A percentile compares a stretch with the other conserved stretches of the same genome.
Evolutionary conservation across 2,113 vertebrate species (phyloP).

Genomic region (Reinhardtius hippoglossoides): DNA sequence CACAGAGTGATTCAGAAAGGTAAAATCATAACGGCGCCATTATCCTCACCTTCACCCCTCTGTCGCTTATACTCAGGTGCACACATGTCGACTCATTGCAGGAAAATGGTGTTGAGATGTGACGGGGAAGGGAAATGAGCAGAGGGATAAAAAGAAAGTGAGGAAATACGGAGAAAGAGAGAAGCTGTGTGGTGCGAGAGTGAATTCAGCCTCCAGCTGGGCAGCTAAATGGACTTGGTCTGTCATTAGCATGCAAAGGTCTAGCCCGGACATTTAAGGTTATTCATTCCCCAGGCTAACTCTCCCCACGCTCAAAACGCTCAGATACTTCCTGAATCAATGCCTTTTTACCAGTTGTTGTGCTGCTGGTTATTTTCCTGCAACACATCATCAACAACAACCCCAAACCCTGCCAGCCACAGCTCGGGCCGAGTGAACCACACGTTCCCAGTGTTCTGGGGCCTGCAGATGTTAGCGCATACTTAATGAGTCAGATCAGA

Average conservation of each 20-base stretch:
- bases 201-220: conserved; percentile 73
- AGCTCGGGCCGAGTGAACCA: conserved; percentile 1
- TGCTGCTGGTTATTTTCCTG: conserved; percentile 25
- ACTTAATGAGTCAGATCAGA: conserved; percentile 70
- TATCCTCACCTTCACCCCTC: conserved; percentile 49
- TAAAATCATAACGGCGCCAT: conserved; percentile 51
- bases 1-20: conserved; percentile 9
- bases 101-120: conserved; percentile 14
- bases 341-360: conserved; percentile 37
- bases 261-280: conserved; percentile 75
- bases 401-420: conserved; percentile 16
- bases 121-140: background rate
- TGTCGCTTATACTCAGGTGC: background rate
- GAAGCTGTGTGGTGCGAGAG: conserved; percentile 49
- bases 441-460: conserved; percentile 37
- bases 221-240: conserved; percentile 60
- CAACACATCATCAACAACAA: conserved; percentile 8
- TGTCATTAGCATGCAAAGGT: conserved; percentile 79
- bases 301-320: conserved; percentile 39
- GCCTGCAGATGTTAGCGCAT: conserved; percentile 69
- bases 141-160: conserved; percentile 2
- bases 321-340: conserved; percentile 54
- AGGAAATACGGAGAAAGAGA: conserved; percentile 10
- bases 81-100: background rate
- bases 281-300: conserved; percentile 72